Conservation (phyloP, 2,888 invertebrate genomes). For the Apantesis nais region DNA sequence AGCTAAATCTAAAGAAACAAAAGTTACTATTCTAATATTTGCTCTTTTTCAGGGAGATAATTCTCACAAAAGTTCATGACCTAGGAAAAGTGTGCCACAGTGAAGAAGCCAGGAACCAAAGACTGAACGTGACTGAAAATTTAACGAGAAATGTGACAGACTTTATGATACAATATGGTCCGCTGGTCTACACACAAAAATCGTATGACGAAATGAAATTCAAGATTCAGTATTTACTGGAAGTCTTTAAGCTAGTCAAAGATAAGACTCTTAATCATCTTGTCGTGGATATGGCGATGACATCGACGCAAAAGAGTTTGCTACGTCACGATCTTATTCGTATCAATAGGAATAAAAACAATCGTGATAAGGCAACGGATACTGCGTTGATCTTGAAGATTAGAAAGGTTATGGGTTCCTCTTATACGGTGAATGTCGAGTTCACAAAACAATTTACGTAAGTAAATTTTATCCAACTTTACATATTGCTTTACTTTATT, state of each 20-base stretch:
- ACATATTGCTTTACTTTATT: too few species aligned
- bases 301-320: neutral
- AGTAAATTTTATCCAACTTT: neutral
- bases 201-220: neutral
- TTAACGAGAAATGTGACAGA: neutral
- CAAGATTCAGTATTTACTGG: neutral
- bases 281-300: neutral
- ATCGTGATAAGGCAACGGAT: neutral
- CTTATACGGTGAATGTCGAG: neutral
- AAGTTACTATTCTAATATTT: neutral
- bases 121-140: neutral
- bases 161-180: neutral
- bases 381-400: neutral
- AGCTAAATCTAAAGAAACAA: too few species aligned
- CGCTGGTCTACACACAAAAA: neutral
- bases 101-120: neutral
- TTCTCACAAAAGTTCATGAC: neutral
- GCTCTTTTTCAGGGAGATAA: slow-evolving; percentile 1
- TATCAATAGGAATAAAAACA: neutral
- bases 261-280: neutral
- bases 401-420: neutral
- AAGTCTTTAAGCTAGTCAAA: neutral
- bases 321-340: neutral
- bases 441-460: slow-evolving; percentile 1
- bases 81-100: neutral